A percentile compares a stretch with the other conserved stretches of the same genome.
Conservation (phyloP, 2,113 vertebrate genomes). For the rabbit (Oryctolagus cuniculus) region DNA sequence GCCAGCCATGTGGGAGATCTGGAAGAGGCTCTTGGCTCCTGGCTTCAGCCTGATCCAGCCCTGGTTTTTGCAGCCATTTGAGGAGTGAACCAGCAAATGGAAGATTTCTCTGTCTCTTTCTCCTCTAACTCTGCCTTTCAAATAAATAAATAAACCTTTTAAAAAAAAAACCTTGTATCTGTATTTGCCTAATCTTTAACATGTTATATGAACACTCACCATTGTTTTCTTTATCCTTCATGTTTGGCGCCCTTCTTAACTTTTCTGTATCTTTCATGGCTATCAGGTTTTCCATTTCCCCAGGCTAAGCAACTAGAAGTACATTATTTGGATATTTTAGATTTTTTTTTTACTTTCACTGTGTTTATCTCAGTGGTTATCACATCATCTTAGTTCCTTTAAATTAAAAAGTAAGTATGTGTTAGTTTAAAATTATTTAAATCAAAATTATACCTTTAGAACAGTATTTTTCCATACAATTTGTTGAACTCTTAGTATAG, state of each 20-base stretch:
- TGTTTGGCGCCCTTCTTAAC: not conserved
- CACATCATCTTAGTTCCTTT: not conserved
- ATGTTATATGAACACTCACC: not conserved
- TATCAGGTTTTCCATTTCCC: slow-evolving; percentile 49
- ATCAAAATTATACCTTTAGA: slow-evolving; percentile 8
- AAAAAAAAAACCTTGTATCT: not conserved
- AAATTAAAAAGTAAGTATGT: too few species aligned
- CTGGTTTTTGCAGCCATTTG: too few species aligned
- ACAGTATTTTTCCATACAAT: too few species aligned
- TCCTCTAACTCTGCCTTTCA: too few species aligned
- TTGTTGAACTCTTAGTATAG: too few species aligned
- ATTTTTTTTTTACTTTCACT: slow-evolving; percentile 20
- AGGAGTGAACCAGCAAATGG: too few species aligned
- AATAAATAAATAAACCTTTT: too few species aligned
- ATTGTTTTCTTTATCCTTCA: slow-evolving; percentile 3
- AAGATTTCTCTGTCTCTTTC: too few species aligned
- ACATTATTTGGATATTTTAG: not conserved
- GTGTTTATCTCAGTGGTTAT: slow-evolving; percentile 28
- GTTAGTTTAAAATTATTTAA: slow-evolving; percentile 13
- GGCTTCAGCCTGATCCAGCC: too few species aligned
- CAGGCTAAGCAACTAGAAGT: slow-evolving; percentile 3
- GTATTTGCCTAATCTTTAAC: slow-evolving; percentile 53
- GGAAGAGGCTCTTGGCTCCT: too few species aligned
- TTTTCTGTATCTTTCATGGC: slow-evolving; percentile 20
- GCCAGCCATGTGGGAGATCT: too few species aligned